Evolutionary conservation across 2,113 vertebrate species (phyloP).

Genomic region (Illadopsis cleaveri): DNA sequence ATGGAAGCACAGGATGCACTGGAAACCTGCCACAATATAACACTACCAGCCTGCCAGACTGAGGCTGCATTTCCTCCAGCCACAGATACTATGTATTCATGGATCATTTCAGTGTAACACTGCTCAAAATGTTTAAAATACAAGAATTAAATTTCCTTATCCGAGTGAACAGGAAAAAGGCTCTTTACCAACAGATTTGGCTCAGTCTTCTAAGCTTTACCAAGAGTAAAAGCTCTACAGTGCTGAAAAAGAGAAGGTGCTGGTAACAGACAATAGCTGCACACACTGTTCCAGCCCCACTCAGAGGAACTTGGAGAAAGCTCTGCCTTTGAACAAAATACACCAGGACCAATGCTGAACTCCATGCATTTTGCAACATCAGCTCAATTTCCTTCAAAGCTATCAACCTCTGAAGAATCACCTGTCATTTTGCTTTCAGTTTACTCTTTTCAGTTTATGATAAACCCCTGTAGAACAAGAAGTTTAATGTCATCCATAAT

Average conservation of each 20-base stretch:
- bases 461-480: fast-evolving
- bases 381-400: background rate
- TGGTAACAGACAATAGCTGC: background rate
- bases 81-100: background rate
- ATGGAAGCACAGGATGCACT: background rate
- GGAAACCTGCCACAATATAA: background rate
- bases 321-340: background rate
- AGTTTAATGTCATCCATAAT: background rate
- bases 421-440: background rate
- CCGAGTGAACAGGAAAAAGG: background rate
- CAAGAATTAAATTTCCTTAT: background rate
- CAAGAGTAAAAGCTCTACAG: background rate
- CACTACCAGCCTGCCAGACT: background rate
- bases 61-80: background rate
- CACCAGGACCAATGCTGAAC: background rate
- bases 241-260: background rate
- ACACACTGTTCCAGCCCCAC: background rate
- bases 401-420: background rate
- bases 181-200: background rate
- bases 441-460: background rate
- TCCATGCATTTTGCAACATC: background rate
- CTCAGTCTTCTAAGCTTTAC: background rate
- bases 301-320: background rate
- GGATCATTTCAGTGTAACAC: background rate
- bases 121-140: background rate